These are phyloP conservation scores for Cettia cetti DNA, from an alignment of 2,113 vertebrate species.

Conservation along the genomic window DNA sequence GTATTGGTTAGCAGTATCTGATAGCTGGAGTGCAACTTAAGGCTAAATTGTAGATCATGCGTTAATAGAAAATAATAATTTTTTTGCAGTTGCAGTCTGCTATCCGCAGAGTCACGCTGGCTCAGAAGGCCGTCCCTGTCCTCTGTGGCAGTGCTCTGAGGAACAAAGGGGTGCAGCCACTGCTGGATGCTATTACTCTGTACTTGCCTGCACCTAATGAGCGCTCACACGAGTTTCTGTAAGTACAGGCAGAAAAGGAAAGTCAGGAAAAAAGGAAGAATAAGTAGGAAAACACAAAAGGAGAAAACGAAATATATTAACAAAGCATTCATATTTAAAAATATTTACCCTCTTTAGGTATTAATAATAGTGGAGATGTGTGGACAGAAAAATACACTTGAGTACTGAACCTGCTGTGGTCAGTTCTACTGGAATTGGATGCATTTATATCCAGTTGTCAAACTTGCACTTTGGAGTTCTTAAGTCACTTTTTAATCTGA, in stretches of 20 bases:
- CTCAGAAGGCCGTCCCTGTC: slow-evolving; percentile 86
- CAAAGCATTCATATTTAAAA: not conserved
- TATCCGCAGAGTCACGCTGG: slow-evolving; percentile 84
- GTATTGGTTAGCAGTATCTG: not conserved
- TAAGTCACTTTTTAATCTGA: not conserved
- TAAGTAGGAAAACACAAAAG: not conserved
- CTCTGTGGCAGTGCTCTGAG: slow-evolving; percentile 92
- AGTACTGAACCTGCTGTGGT: not conserved
- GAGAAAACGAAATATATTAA: not conserved
- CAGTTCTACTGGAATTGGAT: not conserved
- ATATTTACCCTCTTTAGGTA: not conserved
- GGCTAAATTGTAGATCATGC: not conserved
- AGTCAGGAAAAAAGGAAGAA: not conserved
- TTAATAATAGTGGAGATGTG: not conserved
- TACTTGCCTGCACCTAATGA: slow-evolving; percentile 91
- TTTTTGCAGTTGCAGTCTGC: slow-evolving; percentile 82
- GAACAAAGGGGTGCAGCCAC: slow-evolving; percentile 93
- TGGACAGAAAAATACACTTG: not conserved
- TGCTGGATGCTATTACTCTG: slow-evolving; percentile 85
- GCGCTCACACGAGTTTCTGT: slow-evolving; percentile 84
- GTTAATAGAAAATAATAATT: not conserved
- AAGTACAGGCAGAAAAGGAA: slow-evolving; percentile 63
- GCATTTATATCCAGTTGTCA: not conserved
- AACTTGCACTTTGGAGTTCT: not conserved
- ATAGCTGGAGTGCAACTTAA: not conserved